Evolutionary conservation across 2,797 vertebrate species (phyloP).

Genomic region (Falco novaeseelandiae): DNA sequence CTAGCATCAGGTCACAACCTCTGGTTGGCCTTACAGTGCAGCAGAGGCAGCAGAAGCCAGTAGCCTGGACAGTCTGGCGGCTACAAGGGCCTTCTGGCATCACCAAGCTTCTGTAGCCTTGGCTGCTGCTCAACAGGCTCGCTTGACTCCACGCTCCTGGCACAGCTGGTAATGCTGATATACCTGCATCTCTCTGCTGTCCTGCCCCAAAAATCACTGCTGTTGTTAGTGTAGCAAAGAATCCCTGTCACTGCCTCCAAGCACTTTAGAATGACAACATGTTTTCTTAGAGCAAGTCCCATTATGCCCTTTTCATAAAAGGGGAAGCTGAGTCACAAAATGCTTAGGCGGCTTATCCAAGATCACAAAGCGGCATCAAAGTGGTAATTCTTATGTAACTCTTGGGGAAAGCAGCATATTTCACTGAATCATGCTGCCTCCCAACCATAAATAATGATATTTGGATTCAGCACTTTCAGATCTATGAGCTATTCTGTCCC

Average conservation of each 20-base stretch:
- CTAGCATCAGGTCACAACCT: neutral
- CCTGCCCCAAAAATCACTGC: neutral
- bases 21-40: neutral
- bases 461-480: neutral
- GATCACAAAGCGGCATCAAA: neutral
- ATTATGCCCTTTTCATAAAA: neutral
- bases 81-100: neutral
- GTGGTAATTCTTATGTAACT: neutral
- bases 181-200: neutral
- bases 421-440: slow-evolving; percentile 7
- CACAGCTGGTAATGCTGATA: neutral
- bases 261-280: neutral
- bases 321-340: neutral
- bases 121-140: neutral
- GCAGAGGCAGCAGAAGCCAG: neutral
- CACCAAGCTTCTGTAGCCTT: neutral
- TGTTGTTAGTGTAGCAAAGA: neutral
- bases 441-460: neutral
- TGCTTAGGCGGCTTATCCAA: neutral
- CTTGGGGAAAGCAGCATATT: neutral
- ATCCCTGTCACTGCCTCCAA: neutral
- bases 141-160: neutral
- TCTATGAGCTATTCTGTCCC: neutral
- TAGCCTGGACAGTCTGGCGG: neutral
- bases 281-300: neutral